These are phyloP conservation scores for Drosophila bunnanda DNA, from an alignment of 2,888 invertebrate genomes.

Conservation along the genomic window DNA sequence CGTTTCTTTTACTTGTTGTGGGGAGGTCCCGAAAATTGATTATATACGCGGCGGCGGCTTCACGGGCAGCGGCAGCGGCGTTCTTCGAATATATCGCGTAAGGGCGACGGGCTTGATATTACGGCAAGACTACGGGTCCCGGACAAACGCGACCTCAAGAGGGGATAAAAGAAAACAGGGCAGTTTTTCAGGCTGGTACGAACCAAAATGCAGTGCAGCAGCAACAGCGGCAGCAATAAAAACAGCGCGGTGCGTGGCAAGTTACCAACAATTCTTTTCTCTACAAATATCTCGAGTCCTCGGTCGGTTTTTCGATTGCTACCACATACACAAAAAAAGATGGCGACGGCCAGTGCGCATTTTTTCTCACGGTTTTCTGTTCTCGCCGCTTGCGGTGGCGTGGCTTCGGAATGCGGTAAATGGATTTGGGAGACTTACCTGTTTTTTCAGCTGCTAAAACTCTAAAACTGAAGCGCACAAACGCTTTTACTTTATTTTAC, in stretches of 20 bases:
- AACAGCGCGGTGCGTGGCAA: constrained; percentile 41
- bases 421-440: constrained; percentile 58
- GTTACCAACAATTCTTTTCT: constrained; percentile 11
- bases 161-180: constrained; percentile 57
- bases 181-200: constrained; percentile 55
- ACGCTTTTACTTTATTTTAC: constrained; percentile 5
- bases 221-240: constrained; percentile 29
- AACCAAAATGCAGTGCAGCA: constrained; percentile 35
- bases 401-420: constrained; percentile 38
- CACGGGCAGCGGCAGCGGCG: constrained; percentile 26
- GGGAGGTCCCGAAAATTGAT: constrained; percentile 42
- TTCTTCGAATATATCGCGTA: constrained; percentile 28
- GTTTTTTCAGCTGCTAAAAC: constrained; percentile 24
- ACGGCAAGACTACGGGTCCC: constrained; percentile 37
- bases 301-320: constrained; percentile 15
- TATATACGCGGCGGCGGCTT: constrained; percentile 42
- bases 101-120: constrained; percentile 36
- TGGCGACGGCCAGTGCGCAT: constrained; percentile 62
- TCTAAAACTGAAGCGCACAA: not conserved
- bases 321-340: constrained; percentile 62
- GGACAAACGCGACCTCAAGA: constrained; percentile 67
- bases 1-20: constrained; percentile 59
- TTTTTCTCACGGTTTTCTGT: constrained; percentile 36
- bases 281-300: constrained; percentile 12
- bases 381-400: constrained; percentile 41